These are phyloP conservation scores for Drosophila erecta DNA, from an alignment of 1,140 invertebrate species.

Conservation along the genomic window DNA sequence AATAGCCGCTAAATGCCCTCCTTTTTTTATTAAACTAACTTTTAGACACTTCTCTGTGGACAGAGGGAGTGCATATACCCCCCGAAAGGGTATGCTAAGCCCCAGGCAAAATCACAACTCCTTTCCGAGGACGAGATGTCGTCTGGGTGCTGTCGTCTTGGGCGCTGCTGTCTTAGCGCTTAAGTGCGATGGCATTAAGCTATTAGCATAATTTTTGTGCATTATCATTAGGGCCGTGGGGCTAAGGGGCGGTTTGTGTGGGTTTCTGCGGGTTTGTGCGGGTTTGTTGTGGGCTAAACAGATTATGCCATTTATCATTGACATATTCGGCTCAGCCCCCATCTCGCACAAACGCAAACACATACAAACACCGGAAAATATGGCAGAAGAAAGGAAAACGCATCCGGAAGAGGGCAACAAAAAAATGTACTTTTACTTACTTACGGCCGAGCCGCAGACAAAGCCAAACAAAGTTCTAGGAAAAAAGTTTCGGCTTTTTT, in stretches of 20 bases:
- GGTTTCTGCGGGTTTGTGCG: constrained; percentile 16
- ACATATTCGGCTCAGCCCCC: constrained; percentile 48
- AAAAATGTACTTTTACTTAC: constrained; percentile 57
- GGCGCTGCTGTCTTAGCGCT: constrained; percentile 66
- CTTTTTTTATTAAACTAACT: not conserved
- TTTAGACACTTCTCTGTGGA: not conserved
- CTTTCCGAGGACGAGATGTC: constrained; percentile 1
- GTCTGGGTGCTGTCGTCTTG: constrained; percentile 25
- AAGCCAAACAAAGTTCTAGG: constrained; percentile 22
- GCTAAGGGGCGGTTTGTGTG: constrained; percentile 9
- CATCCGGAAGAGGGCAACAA: constrained; percentile 31
- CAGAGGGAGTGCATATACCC: not conserved
- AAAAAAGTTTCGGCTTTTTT: constrained; percentile 34
- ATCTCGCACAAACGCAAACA: not conserved
- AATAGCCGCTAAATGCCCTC: too few relatives aligned
- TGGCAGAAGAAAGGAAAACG: constrained; percentile 24
- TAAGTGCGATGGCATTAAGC: constrained; percentile 78
- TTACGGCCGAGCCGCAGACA: constrained; percentile 20
- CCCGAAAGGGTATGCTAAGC: not conserved
- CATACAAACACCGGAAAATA: constrained; percentile 8
- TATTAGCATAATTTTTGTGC: constrained; percentile 81
- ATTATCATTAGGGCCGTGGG: constrained; percentile 65
- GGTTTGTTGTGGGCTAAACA: constrained; percentile 41
- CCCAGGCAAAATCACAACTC: constrained; percentile 19
- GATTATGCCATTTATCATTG: constrained; percentile 75